Evolutionary conservation across 2,888 invertebrate genomes (phyloP), one percentile per base, ranked within the genome.

Genomic region (Hypsopygia costalis): DNA sequence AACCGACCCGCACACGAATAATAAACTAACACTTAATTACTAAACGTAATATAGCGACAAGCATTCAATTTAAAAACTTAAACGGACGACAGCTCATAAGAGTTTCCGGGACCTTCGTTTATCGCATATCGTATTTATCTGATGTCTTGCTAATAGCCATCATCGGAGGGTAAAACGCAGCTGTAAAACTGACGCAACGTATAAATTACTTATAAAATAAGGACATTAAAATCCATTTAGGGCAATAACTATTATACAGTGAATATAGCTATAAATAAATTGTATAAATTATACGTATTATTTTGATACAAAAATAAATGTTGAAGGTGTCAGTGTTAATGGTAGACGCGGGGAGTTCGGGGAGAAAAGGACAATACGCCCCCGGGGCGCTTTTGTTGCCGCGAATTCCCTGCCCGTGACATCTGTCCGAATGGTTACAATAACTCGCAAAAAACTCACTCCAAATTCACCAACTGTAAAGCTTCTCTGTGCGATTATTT

Each of bases 161-260:
- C 72, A 75, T 69, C 61, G 69, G 69, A 75, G 85, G 82, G 82
- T 71, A 72, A 68, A 74, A 66, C 60, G 80, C 82, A 82, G 85
- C 82, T 81, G 83, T 81, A 73, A 67, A 69, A 59, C 57, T 58
- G 54, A 55, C 62, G 62, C 58, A 54, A 58, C 62, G 70, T 74
- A 85, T 82, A 81, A 80, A 82, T 82, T 76, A 81, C 78, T 66
- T 71, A 73, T 78, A 79, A 81, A 82, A 85, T 80, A 76, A 80
- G 81, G 75, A 79, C 81, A 86, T 88, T 86, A 81, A 82, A 85
- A 82, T 81, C 79, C 81, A 85, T 88, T 88, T 85, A 85, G 77
- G 78, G 80, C 74, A 78, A 82, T 81, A 79, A 81, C 83, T 80
- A 75, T 81, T 76, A 72, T 72, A 62, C 62, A 64, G 56, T 64